Evolutionary conservation across 2,888 invertebrate genomes (phyloP).

Genomic region (Lasioglossum lativentre): DNA sequence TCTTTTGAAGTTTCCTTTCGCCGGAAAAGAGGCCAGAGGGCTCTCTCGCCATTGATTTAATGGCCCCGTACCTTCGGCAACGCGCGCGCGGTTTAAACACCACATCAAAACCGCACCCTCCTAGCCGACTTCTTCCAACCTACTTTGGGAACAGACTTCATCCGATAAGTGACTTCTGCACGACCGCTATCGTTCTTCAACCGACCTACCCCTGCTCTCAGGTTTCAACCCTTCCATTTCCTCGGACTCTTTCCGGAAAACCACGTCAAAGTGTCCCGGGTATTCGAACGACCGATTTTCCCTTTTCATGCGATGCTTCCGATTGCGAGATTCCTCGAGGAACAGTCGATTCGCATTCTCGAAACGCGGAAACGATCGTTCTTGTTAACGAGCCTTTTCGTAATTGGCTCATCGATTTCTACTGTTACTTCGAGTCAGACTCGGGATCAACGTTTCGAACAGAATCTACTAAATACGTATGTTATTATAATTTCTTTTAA

Average conservation of each 20-base stretch:
- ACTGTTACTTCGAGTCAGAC: too few species aligned
- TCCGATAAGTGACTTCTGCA: constrained; percentile 65
- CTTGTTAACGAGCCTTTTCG: neutral
- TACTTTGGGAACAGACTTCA: constrained; percentile 51
- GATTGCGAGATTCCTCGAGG: neutral
- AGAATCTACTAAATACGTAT: too few species aligned
- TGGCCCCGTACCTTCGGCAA: constrained; percentile 62
- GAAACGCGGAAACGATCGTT: neutral
- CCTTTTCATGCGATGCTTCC: neutral
- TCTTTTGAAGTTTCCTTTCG: constrained; percentile 72
- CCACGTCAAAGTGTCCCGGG: constrained; percentile 20
- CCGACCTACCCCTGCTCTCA: constrained; percentile 18
- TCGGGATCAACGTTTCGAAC: too few species aligned
- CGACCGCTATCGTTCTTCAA: constrained; percentile 46
- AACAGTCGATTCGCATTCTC: neutral
- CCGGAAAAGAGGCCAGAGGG: constrained; percentile 50
- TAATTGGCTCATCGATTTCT: neutral
- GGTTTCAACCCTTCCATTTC: constrained; percentile 35
- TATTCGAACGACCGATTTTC: constrained; percentile 20
- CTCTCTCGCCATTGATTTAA: constrained; percentile 70
- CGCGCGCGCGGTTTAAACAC: constrained; percentile 65
- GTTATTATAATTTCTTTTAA: too few species aligned
- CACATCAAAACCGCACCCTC: constrained; percentile 65
- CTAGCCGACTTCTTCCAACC: constrained; percentile 47
- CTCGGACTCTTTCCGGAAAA: constrained; percentile 31